A percentile compares a stretch with the other conserved stretches of the same genome.
These are phyloP conservation scores for Morinoia aosen DNA, from an alignment of 2,888 invertebrate species.

Conservation along the genomic window DNA sequence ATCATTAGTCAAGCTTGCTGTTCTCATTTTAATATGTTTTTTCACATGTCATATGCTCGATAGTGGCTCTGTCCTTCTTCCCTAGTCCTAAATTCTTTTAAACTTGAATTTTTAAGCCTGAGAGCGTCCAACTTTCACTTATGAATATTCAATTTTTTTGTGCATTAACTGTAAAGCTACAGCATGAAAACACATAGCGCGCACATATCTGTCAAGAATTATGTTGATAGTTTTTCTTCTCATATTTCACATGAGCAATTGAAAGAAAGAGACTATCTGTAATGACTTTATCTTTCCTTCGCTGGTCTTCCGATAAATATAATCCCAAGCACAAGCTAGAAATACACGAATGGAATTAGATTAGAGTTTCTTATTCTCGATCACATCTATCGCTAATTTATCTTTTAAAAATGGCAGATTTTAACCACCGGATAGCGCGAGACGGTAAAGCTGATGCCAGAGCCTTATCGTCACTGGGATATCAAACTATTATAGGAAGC, in stretches of 20 bases:
- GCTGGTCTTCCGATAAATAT: neutral
- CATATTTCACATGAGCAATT: neutral
- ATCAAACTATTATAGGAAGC: neutral
- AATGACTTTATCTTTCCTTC: neutral
- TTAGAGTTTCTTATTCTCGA: neutral
- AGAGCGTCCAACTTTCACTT: neutral
- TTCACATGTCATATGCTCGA: neutral
- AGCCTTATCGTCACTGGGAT: neutral
- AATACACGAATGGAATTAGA: neutral
- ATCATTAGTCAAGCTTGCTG: neutral
- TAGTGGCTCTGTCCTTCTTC: neutral
- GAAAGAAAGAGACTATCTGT: neutral
- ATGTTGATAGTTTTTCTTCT: neutral
- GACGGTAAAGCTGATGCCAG: neutral
- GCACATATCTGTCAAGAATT: neutral
- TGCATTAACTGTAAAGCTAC: neutral
- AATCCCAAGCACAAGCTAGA: neutral
- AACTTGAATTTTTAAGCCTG: no score
- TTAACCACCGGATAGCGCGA: neutral
- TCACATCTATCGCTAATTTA: neutral
- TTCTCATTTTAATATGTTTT: neutral
- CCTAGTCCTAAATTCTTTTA: no score
- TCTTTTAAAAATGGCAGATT: neutral
- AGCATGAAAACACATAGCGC: neutral
- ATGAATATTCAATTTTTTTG: neutral